Evolutionary conservation across 1,140 invertebrate species (phyloP).

Genomic region (Trichomalopsis sarcophagae): DNA sequence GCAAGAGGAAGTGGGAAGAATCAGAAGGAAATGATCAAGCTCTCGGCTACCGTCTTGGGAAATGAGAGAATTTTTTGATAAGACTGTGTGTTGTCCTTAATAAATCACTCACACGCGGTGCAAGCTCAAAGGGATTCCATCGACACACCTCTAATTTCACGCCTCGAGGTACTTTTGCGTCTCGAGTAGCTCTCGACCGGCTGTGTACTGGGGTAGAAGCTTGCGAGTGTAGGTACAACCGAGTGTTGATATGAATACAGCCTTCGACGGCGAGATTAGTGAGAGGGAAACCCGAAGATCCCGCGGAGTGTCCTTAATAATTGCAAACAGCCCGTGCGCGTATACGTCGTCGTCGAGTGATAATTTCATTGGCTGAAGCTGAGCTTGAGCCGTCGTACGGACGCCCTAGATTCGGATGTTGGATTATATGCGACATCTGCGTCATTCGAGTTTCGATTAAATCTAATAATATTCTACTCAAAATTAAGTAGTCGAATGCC

Average conservation of each 20-base stretch:
- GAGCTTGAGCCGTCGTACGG: neutral
- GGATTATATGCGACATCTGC: neutral
- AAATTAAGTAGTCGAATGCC: too few species aligned
- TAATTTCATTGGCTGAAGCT: neutral
- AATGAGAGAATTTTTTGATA: neutral
- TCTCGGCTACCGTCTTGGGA: neutral
- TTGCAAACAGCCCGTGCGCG: slow-evolving; percentile 54
- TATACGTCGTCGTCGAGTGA: neutral
- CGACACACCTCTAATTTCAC: neutral
- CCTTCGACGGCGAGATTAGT: slow-evolving; percentile 42
- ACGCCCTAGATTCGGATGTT: neutral
- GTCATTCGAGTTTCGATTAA: neutral
- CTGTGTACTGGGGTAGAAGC: neutral
- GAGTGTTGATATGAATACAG: slow-evolving; percentile 37
- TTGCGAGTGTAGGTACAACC: neutral
- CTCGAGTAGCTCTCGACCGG: neutral
- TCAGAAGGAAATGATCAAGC: neutral
- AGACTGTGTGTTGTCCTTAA: too few species aligned
- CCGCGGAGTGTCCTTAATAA: slow-evolving; percentile 59
- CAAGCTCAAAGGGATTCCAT: slow-evolving; percentile 3
- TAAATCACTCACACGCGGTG: neutral
- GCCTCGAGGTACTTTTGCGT: neutral
- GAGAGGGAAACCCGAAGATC: slow-evolving; percentile 44
- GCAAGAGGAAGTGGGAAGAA: neutral
- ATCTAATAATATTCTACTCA: neutral